Evolutionary conservation across 2,888 invertebrate genomes (phyloP), one percentile per base, ranked within the genome.

Genomic region (Nomada ferruginata): DNA sequence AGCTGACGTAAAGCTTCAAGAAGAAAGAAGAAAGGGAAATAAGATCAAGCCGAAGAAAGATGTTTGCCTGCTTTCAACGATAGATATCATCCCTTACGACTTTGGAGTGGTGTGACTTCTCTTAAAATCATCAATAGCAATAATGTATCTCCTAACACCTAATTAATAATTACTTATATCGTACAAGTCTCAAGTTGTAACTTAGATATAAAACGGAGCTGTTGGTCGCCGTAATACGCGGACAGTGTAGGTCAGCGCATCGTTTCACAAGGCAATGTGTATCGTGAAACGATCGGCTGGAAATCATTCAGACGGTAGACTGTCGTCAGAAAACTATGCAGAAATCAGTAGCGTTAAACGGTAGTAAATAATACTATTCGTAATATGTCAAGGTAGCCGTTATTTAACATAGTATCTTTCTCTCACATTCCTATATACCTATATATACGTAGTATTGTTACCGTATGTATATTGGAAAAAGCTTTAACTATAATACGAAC

Each of bases 141-240:
- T 76, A 53, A 53, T 55, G 55, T 57, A 76, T 44, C 50, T 69
- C 64, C 64, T 82, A 77, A 59, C 61, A 36, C 65, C 78, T 76
- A 83, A 72, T 71, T 52, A 15, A 20, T 13, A 73, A 71, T 84
- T 79, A 84, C 77, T 86, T 71, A 82, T 75, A 77, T 86, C 68
- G 72, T 86, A 86, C 79, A 82, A 84, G 79, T 84, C 76, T 82
- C 72, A 50, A 61, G 36, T 13, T 59, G 75, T 71, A 79, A 79
- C 84, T 82, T 84, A 86, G 55, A 73, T 20, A 70, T 18, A 42
- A 86, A 82, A 84, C 50, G 52, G 84, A 86, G 77, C 63, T 71
- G 70, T 84, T 77, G 72, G 70, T 82, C 79, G 76, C 65, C 82
- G 13, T 71, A 63, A 75, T 66, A 76, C 86, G 86, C 85, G 81